Conservation (phyloP, 2,888 invertebrate genomes). For the Acanthococcus lagerstroemiae region DNA sequence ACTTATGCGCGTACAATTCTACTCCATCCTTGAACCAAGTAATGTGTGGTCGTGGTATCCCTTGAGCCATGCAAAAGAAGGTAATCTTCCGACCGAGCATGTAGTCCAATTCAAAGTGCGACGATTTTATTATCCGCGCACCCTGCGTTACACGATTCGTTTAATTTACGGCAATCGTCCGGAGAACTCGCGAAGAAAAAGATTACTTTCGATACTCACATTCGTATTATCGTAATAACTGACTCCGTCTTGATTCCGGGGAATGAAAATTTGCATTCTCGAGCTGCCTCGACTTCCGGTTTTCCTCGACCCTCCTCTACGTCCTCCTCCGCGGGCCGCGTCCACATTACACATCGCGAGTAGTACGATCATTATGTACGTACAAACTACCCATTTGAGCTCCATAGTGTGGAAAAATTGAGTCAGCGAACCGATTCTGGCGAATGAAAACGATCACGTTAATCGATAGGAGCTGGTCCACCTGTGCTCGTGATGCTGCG, state of each 20-base stretch:
- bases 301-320: conserved; percentile 39
- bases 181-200: not conserved
- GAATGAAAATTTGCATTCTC: conserved; percentile 49
- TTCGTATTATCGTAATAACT: conserved; percentile 56
- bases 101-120: conserved; percentile 62
- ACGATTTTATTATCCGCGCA: conserved; percentile 57
- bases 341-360: conserved; percentile 33
- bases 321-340: conserved; percentile 37
- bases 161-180: not conserved
- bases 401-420: not conserved
- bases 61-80: conserved; percentile 63
- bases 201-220: too few species aligned
- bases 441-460: too few species aligned
- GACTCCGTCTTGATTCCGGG: conserved; percentile 49
- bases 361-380: conserved; percentile 3
- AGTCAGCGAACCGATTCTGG: too few species aligned
- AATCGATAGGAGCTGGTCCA: too few species aligned
- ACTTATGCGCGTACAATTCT: conserved; percentile 60
- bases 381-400: not conserved
- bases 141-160: conserved; percentile 45
- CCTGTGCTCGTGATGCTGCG: too few species aligned
- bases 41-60: conserved; percentile 60
- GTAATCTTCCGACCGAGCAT: conserved; percentile 65
- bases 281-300: conserved; percentile 45
- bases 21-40: conserved; percentile 70